Evolutionary conservation across 2,113 vertebrate species (phyloP).

Genomic region (Monopterus albus): DNA sequence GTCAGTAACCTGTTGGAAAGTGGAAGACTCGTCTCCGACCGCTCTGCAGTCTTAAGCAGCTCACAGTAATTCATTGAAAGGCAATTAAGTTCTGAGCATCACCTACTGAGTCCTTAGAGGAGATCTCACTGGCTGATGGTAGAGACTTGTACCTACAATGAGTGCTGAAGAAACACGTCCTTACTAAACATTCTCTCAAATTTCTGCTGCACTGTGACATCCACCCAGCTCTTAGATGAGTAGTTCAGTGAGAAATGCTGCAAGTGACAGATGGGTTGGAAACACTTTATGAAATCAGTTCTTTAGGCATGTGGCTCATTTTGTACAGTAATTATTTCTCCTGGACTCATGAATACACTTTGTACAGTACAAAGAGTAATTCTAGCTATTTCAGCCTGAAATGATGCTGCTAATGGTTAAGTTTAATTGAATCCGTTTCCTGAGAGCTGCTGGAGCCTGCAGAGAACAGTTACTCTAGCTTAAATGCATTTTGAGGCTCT

Average conservation of each 20-base stretch:
- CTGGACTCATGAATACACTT: conserved; percentile 13
- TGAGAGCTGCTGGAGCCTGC: too few species aligned
- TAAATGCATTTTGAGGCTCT: background rate
- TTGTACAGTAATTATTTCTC: conserved; percentile 28
- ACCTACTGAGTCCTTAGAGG: background rate
- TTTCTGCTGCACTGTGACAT: conserved; percentile 35
- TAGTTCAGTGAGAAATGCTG: conserved; percentile 30
- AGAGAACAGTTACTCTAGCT: too few species aligned
- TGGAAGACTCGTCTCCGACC: background rate
- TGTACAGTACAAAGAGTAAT: background rate
- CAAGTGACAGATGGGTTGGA: conserved; percentile 50
- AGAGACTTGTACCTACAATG: conserved; percentile 29
- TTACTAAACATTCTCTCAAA: conserved; percentile 44
- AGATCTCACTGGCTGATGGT: conserved; percentile 18
- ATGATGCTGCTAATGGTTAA: too few species aligned
- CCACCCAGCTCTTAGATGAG: conserved; percentile 20
- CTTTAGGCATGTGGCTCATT: conserved; percentile 13
- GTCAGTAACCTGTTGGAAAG: background rate
- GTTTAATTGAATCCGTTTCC: too few species aligned
- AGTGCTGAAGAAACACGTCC: conserved; percentile 19
- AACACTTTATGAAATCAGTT: conserved; percentile 20
- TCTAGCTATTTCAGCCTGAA: too few species aligned
- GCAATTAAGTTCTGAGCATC: conserved; percentile 11
- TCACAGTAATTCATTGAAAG: background rate
- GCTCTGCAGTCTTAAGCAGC: background rate